Conservation (phyloP, 2,797 vertebrate species). For the Enteromius viviparus region DNA sequence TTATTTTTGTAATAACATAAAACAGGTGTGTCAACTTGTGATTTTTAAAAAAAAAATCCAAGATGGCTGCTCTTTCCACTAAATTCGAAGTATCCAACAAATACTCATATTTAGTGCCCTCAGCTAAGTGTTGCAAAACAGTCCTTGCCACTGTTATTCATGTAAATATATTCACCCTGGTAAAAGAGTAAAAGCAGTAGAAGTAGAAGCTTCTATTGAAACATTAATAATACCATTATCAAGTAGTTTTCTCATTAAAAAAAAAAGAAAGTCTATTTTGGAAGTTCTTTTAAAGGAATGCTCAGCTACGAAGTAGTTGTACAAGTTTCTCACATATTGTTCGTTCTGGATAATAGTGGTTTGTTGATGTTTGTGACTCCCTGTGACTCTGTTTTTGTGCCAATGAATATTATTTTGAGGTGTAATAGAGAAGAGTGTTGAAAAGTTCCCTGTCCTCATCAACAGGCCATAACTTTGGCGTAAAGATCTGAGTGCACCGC, state of each 20-base stretch:
- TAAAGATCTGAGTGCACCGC: slow-evolving; percentile 43
- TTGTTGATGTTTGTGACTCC: slow-evolving; percentile 29
- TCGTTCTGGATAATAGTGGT: neutral
- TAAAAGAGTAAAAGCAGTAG: neutral
- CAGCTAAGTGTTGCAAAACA: neutral
- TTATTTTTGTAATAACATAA: neutral
- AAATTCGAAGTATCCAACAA: neutral
- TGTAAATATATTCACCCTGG: neutral
- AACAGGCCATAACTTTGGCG: slow-evolving; percentile 56
- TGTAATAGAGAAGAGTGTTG: slow-evolving; percentile 60
- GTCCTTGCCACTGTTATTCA: neutral
- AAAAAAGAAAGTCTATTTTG: neutral
- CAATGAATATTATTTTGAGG: slow-evolving; percentile 61
- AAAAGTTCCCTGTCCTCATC: slow-evolving; percentile 58
- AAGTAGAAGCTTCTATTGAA: neutral
- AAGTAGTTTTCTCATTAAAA: neutral
- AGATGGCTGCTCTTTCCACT: neutral
- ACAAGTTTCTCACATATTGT: slow-evolving; percentile 5
- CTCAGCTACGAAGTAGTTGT: neutral
- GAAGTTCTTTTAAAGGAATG: neutral
- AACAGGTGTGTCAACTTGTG: too few species aligned
- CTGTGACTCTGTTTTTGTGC: slow-evolving; percentile 40
- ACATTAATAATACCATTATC: neutral
- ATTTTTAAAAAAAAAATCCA: too few species aligned
- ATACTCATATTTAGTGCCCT: neutral